Evolutionary conservation across 2,888 invertebrate species (phyloP), one percentile per base, ranked within the genome.

Genomic region (Macropis europaea): DNA sequence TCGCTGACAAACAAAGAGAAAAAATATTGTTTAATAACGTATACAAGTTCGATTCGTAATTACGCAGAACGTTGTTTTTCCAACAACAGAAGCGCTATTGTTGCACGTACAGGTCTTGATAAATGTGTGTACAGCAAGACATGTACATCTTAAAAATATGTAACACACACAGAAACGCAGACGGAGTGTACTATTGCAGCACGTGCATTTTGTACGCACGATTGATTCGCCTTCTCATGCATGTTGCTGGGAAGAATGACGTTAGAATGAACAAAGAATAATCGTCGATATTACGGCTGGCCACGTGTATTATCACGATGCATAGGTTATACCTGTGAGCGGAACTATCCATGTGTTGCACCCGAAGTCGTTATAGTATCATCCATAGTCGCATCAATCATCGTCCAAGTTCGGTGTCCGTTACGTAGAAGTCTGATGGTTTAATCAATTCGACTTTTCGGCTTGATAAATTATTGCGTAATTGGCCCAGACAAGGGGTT

Each of bases 211-310:
- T 19, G 19, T 36, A 67, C 75, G 75, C 73, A 76, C 73, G 74
- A 77, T 79, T 76, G 79, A 79, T 79, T 59, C 64, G 38, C 52
- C 57, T 59, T 69, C 61, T 57, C 6, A 56, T 62, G 53, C 50
- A 66, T 60, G 63, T 48, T 64, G 68, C 47, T 52, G 66, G 19
- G 53, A 75, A 61, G 72, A 76, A 71, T 71, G 69, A 71, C 71
- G 64, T 77, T 76, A 56, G 77, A 77, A 73, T 52, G 68, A 76
- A 82, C 74, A 69, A 77, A 80, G 69, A 52, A 56, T 59, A 54
- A 53, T 74, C 61, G 68, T 48, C 54, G 71, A 67, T 61, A 63
- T 57, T 75, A 57, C 69, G 70, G 68, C 43, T 60, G n/a, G 40
- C 34, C 22, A 38, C 19, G n/a, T 42, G 50, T 43, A 38, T 11